These are phyloP conservation scores for Taenaris catops DNA, from an alignment of 2,888 invertebrate genomes.

Conservation along the genomic window DNA sequence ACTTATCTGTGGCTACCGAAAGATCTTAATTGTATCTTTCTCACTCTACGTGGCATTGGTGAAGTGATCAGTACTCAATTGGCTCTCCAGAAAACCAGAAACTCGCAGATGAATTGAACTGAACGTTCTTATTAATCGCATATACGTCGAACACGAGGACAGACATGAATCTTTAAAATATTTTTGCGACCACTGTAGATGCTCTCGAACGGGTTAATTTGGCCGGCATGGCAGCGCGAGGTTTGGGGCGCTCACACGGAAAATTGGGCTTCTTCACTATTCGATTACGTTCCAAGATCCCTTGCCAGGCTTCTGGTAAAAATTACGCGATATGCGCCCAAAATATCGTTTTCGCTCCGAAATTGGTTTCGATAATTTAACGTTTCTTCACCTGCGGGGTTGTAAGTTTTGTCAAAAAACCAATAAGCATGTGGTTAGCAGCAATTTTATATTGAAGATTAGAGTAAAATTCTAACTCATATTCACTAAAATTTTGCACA, in stretches of 20 bases:
- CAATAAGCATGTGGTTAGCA: neutral
- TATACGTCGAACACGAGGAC: too few species aligned
- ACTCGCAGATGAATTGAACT: too few species aligned
- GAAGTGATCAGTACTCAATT: too few species aligned
- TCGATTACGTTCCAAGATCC: slow-evolving; percentile 69
- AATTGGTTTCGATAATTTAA: slow-evolving; percentile 21
- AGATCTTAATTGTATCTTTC: too few species aligned
- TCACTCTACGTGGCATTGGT: too few species aligned
- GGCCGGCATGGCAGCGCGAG: slow-evolving; percentile 51
- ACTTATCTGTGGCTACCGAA: too few species aligned
- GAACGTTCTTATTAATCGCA: too few species aligned
- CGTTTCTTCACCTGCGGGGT: slow-evolving; percentile 10
- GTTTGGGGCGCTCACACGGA: slow-evolving; percentile 61
- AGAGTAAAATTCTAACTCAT: too few species aligned
- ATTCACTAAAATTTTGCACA: too few species aligned
- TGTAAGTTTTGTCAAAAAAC: slow-evolving; percentile 6
- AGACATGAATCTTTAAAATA: too few species aligned
- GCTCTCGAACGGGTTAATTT: slow-evolving; percentile 55
- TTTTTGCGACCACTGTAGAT: slow-evolving; percentile 40
- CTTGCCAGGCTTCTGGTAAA: slow-evolving; percentile 40
- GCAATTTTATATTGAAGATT: neutral
- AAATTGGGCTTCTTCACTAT: slow-evolving; percentile 67
- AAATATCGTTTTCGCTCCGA: slow-evolving; percentile 28
- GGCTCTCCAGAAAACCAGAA: too few species aligned
- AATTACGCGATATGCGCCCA: slow-evolving; percentile 37